A percentile compares a stretch with the other conserved stretches of the same genome.
These are phyloP conservation scores for Nesoenas mayeri DNA, from an alignment of 2,113 vertebrate genomes.

Conservation along the genomic window DNA sequence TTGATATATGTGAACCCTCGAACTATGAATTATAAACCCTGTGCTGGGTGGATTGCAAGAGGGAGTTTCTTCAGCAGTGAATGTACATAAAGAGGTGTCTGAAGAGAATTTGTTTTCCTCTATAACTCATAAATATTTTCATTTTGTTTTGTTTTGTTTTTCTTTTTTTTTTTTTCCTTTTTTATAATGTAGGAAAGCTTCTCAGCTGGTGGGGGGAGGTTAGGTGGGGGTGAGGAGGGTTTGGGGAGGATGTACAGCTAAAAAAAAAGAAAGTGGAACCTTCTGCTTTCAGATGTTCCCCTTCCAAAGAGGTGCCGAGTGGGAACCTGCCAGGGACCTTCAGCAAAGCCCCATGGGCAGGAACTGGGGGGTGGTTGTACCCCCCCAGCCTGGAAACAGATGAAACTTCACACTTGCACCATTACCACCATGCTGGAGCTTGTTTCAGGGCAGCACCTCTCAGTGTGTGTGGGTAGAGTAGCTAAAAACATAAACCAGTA, in stretches of 20 bases:
- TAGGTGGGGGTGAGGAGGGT: too few relatives aligned
- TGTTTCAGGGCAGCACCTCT: not conserved
- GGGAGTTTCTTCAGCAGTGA: not conserved
- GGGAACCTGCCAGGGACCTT: not conserved
- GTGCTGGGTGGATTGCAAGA: not conserved
- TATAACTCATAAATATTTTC: not conserved
- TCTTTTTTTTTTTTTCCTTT: not conserved
- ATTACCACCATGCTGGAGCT: not conserved
- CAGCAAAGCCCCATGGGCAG: fast-evolving
- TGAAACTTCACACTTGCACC: not conserved
- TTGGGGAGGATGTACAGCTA: not conserved
- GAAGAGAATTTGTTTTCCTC: not conserved
- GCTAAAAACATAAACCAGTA: not conserved
- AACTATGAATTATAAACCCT: not conserved
- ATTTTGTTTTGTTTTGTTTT: not conserved
- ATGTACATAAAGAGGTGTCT: not conserved
- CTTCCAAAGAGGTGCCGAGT: not conserved
- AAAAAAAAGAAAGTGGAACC: not conserved
- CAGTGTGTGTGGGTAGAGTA: not conserved
- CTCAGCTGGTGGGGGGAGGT: not conserved
- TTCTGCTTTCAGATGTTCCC: not conserved
- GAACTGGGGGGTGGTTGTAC: not conserved
- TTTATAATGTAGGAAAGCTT: not conserved
- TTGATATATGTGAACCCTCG: not conserved
- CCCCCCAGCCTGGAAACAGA: not conserved